Evolutionary conservation across 1,140 invertebrate genomes (phyloP).

Genomic region (Episyrphus balteatus): DNA sequence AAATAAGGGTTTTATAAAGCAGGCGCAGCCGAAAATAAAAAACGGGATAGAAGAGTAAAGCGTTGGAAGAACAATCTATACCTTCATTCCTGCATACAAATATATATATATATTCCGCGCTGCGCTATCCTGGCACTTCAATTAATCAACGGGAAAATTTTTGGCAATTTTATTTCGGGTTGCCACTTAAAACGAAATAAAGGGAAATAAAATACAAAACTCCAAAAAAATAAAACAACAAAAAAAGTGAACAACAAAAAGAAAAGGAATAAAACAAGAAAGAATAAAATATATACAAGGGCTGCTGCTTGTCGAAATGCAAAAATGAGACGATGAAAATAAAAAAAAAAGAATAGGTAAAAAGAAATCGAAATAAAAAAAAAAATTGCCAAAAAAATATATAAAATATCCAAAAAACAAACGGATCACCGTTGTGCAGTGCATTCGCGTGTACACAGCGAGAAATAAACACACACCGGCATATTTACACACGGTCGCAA

Average conservation of each 20-base stretch:
- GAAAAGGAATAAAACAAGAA: background rate
- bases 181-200: background rate
- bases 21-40: too few relatives aligned
- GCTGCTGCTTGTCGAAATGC: background rate
- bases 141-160: background rate
- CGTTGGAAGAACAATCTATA: too few relatives aligned
- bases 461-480: too few relatives aligned
- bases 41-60: too few relatives aligned
- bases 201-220: background rate
- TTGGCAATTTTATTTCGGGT: background rate
- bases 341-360: background rate
- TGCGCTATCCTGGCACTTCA: background rate
- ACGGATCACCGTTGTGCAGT: too few relatives aligned
- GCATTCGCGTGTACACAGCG: too few relatives aligned
- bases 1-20: too few relatives aligned
- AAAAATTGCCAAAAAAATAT: background rate
- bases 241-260: background rate
- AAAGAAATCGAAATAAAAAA: background rate
- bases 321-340: background rate
- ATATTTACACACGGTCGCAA: too few relatives aligned
- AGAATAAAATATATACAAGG: background rate
- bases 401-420: too few relatives aligned
- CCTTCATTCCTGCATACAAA: background rate
- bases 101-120: background rate
- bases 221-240: background rate